Conservation (phyloP, 1,140 invertebrate genomes). For the Drosophila leontia region DNA sequence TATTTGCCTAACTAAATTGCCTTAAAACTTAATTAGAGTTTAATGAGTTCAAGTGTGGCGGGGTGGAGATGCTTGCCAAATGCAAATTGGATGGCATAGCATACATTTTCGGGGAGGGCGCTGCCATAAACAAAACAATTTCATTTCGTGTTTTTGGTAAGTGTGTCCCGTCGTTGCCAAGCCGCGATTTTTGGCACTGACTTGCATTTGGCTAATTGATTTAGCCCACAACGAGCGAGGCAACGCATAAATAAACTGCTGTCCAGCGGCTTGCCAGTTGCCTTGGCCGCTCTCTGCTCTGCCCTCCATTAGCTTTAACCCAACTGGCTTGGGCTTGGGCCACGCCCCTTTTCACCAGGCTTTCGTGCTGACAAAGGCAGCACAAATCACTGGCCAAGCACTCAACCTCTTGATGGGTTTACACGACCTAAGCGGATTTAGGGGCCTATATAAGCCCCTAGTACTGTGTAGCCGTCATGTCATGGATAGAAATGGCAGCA, state of each 20-base stretch:
- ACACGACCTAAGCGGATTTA: conserved; percentile 78
- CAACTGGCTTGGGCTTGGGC: neutral
- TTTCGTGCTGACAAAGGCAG: conserved; percentile 61
- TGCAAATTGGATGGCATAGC: conserved; percentile 56
- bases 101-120: conserved; percentile 51
- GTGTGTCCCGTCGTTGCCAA: conserved; percentile 42
- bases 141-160: neutral
- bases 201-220: conserved; percentile 79
- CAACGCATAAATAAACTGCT: conserved; percentile 50
- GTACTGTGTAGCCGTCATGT: conserved; percentile 29
- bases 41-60: conserved; percentile 58
- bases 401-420: conserved; percentile 69
- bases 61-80: conserved; percentile 23
- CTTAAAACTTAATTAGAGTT: conserved; percentile 71
- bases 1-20: conserved; percentile 48
- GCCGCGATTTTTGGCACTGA: conserved; percentile 74
- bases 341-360: neutral
- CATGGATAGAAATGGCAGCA: conserved; percentile 33
- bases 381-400: conserved; percentile 62
- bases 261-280: conserved; percentile 22
- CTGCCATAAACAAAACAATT: conserved; percentile 56
- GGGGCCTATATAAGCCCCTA: conserved; percentile 14
- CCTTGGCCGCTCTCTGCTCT: conserved; percentile 32
- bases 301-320: conserved; percentile 15
- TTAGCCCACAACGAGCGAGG: conserved; percentile 48